phyloP scores from a whole-genome alignment of 2,888 invertebrate species.

The Chymomyza procnemis region DNA sequence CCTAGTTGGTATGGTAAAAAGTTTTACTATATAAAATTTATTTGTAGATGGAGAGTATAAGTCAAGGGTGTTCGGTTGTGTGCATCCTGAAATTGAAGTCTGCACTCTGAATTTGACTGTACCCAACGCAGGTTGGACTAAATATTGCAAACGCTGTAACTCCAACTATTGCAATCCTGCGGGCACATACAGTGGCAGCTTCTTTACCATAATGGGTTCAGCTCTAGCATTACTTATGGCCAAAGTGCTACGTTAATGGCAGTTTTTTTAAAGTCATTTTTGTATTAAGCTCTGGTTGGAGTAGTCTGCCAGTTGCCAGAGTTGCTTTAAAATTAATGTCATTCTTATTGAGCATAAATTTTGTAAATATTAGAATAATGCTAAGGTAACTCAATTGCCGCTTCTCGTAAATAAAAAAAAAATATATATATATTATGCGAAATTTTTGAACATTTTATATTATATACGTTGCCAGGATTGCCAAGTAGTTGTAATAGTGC shows the following conservation, averaged over 20 bases:
- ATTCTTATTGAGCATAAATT: too few relatives aligned
- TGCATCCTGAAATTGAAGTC: slow-evolving; percentile 11
- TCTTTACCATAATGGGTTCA: background rate
- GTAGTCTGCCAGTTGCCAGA: too few relatives aligned
- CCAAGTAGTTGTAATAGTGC: too few relatives aligned
- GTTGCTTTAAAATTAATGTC: too few relatives aligned
- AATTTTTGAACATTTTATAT: too few relatives aligned
- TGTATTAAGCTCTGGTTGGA: too few relatives aligned
- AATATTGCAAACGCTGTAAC: background rate
- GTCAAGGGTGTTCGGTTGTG: slow-evolving; percentile 32
- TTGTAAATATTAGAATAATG: background rate
- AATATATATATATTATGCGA: too few relatives aligned
- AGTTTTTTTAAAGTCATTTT: background rate
- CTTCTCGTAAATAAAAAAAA: too few relatives aligned
- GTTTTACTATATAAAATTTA: background rate
- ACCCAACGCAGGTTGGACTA: slow-evolving; percentile 1
- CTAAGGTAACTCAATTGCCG: background rate
- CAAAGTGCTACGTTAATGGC: background rate
- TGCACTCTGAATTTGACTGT: slow-evolving; percentile 23
- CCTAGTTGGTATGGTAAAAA: background rate
- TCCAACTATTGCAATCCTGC: background rate
- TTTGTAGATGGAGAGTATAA: slow-evolving; percentile 15
- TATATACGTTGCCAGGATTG: too few relatives aligned
- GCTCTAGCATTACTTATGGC: background rate
- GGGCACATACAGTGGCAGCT: background rate